A percentile compares a stretch with the other conserved stretches of the same genome.
Conservation (phyloP, 2,113 vertebrate species). For the Hepsetus odoe region DNA sequence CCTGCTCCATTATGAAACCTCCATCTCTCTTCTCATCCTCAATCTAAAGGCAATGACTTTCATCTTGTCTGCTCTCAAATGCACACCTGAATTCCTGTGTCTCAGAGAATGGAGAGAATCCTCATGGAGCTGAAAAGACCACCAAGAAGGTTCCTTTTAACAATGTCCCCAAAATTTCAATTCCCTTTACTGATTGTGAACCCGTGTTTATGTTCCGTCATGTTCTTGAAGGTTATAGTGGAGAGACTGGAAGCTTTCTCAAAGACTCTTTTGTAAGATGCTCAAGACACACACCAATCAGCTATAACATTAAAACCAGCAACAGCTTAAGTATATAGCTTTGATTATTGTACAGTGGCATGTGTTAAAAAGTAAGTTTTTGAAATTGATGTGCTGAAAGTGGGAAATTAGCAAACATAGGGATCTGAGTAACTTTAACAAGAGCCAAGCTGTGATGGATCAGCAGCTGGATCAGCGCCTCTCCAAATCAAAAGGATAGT, state of each 20-base stretch:
- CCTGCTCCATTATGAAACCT: constrained; percentile 52
- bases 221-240: neutral
- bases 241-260: neutral
- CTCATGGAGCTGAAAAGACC: neutral
- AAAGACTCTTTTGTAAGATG: neutral
- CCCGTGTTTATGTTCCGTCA: too few species aligned
- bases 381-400: too few species aligned
- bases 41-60: constrained; percentile 43
- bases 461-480: too few species aligned
- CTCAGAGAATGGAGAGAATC: constrained; percentile 15
- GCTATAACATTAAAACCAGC: too few species aligned
- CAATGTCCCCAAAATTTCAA: neutral
- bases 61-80: constrained; percentile 42
- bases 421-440: too few species aligned
- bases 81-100: constrained; percentile 40
- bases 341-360: too few species aligned
- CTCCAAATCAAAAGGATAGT: too few species aligned
- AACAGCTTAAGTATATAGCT: too few species aligned
- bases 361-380: too few species aligned
- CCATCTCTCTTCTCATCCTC: constrained; percentile 20
- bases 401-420: too few species aligned
- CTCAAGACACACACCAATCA: neutral
- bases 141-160: constrained; percentile 6
- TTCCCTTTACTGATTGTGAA: neutral
- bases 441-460: too few species aligned